Evolutionary conservation across 2,113 vertebrate genomes (phyloP), one percentile per base, ranked within the genome.

Genomic region (Pelmatolapia mariae): DNA sequence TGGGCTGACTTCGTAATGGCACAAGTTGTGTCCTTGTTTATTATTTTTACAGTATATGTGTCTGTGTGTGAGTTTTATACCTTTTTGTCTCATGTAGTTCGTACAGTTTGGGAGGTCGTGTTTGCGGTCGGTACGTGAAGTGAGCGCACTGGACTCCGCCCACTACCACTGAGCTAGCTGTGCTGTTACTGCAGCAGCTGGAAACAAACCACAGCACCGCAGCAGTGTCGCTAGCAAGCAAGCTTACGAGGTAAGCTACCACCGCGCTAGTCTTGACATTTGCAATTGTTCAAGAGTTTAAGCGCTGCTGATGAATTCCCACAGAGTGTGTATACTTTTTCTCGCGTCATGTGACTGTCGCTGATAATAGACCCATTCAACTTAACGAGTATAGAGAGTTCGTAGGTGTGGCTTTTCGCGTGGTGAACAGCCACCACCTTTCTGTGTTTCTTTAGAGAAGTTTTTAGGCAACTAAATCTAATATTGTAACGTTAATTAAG

Each of bases 91-190:
- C 38, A 45, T 45, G 8, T 43, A 24, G 8, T 18, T 73, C 13
- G 13, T 45, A 40, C 66, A 71, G 36, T 71, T 43, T 43, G n/a
- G n/a, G n/a, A 24, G 12, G 7, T 45, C 22, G 38, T 45, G 38
- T 73, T 73, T 73, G 5, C 38, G 4, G 66, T 26, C 38, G 38
- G 66, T 73, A 73, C n/a, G 22, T 43, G 66, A 73, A 73, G 66
- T 24, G 22, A 73, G 38, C 66, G 13, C 66, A 45, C 66, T 45
- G 38, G 66, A 45, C 66, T 16, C 66, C 66, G 66, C 66, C 66
- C 66, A 73, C 66, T 38, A 73, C 19, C 63, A 5, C 66, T 16
- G 38, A 45, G 66, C 13, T 45, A 73, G 0, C 66, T 43, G 38
- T 45, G 38, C 66, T 45, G 66, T 16, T 26, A 22, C 38, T 26